Percentiles rank a stretch among this genome's conserved stretches.
Conservation (phyloP, 2,797 vertebrate species). For the Sciaenops ocellatus region DNA sequence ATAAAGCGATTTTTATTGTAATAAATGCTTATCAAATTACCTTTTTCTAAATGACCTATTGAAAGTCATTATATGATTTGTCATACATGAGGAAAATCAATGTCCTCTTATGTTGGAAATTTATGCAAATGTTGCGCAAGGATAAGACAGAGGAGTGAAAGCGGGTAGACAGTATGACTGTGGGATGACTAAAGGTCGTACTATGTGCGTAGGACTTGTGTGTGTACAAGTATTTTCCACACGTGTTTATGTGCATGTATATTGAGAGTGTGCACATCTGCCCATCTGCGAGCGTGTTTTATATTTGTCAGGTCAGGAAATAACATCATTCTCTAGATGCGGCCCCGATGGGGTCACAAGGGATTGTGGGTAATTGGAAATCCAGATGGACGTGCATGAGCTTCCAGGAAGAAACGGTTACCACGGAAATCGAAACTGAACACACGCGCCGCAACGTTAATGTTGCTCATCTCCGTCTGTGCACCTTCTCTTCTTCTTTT, state of each 20-base stretch:
- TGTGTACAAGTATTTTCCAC: neutral
- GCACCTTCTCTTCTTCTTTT: conserved; percentile 43
- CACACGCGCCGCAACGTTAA: conserved; percentile 59
- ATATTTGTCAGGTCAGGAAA: conserved; percentile 79
- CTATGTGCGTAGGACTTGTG: conserved; percentile 13
- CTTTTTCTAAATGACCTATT: neutral
- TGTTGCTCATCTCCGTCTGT: conserved; percentile 58
- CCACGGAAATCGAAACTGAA: conserved; percentile 69
- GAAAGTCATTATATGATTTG: neutral
- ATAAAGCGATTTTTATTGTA: neutral
- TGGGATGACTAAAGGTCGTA: conserved; percentile 23
- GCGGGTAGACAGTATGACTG: conserved; percentile 28
- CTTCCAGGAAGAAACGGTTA: conserved; percentile 73
- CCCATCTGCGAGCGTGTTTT: conserved; percentile 50
- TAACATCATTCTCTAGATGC: conserved; percentile 72
- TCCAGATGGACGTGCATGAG: conserved; percentile 82
- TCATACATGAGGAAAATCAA: neutral
- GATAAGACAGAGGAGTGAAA: neutral
- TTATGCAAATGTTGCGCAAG: neutral
- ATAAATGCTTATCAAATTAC: neutral
- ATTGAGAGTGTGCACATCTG: conserved; percentile 35
- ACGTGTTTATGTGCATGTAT: conserved; percentile 41
- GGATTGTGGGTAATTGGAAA: conserved; percentile 83
- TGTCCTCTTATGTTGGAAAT: neutral
- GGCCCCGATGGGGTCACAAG: conserved; percentile 62